Base-by-base conservation (phyloP, 2,113 vertebrate species). In the Phrynocephalus versicolor region DNA sequence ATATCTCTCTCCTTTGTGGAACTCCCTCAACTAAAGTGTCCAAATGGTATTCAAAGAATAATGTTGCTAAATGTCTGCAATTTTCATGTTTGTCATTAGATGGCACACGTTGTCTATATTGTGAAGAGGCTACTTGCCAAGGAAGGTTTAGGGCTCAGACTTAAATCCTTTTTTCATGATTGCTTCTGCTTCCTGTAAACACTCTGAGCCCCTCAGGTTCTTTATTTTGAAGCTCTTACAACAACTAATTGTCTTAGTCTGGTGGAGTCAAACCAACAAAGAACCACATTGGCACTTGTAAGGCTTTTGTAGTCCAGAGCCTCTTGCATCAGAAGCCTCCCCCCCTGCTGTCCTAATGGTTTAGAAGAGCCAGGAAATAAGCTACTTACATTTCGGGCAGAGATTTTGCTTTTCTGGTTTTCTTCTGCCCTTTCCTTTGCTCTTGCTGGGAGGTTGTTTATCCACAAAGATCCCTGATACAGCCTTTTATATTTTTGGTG, bases 11-110 rank as follows among this genome's bases (percentile, higher is more conserved):
- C 21, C 33, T 51, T n/a, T 81, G 23, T 55, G 27, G 62, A 30
- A 9, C 65, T 15, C 16, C 2, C 35, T 79, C 15, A 76, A 51
- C 45, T 51, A 51, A 51, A 6, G 45, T 12, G 6, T 71, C 15
- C 8, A 27, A 14, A 67, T 14, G 2, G 0, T 1, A 62, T 60
- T 30, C 35, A 7, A 21, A 41, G n/a, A 12, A 8, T 1, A 18
- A 25, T 19, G n/a, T 76, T 75, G 58, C 67, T 33, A 73, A 0
- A 4, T 45, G 21, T 51, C 0, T 73, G 89, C 60, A 85, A 27
- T 91, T 89, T 85, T 70, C 55, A 4, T 6, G 78, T 82, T 33
- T 5, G 25, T 85, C 92, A 88, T 51, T 82, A 94, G 92, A 81
- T 89, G 94, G 93, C 87, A 80, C 16, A 37, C 37, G 0, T 64